Conservation (phyloP, 2,888 invertebrate genomes). For the Parnassius smintheus region DNA sequence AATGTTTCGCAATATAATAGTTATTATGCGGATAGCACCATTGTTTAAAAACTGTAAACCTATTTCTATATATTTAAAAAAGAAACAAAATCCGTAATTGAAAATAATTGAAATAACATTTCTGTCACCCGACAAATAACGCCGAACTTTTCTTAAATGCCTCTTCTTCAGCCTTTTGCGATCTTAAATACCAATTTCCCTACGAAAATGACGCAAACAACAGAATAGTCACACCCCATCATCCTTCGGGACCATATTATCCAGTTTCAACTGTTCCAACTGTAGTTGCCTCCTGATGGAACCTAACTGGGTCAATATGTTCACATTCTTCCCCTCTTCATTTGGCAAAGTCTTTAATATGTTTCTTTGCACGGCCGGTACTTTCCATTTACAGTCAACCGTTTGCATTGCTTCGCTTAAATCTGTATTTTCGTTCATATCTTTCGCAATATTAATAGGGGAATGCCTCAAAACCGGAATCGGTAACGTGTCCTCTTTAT, state of each 20-base stretch:
- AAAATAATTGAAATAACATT: too few relatives aligned
- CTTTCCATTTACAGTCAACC: slow-evolving; percentile 75
- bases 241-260: slow-evolving; percentile 61
- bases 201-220: slow-evolving; percentile 22
- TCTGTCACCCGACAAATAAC: too few relatives aligned
- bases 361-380: slow-evolving; percentile 84
- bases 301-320: slow-evolving; percentile 84
- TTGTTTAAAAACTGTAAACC: too few relatives aligned
- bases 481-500: slow-evolving; percentile 67
- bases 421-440: slow-evolving; percentile 34
- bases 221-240: slow-evolving; percentile 33
- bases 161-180: background rate
- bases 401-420: slow-evolving; percentile 65
- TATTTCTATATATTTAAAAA: too few relatives aligned
- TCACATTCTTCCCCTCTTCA: slow-evolving; percentile 74
- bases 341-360: slow-evolving; percentile 72
- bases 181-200: slow-evolving; percentile 1
- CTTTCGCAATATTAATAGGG: slow-evolving; percentile 36
- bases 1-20: background rate
- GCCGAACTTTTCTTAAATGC: too few relatives aligned
- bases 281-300: slow-evolving; percentile 85
- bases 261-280: slow-evolving; percentile 83
- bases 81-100: too few relatives aligned
- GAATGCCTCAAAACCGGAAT: slow-evolving; percentile 84
- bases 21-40: too few relatives aligned